Evolutionary conservation across 1,140 invertebrate genomes (phyloP), one percentile per base, ranked within the genome.

Genomic region (Tetragnatha versicolor): DNA sequence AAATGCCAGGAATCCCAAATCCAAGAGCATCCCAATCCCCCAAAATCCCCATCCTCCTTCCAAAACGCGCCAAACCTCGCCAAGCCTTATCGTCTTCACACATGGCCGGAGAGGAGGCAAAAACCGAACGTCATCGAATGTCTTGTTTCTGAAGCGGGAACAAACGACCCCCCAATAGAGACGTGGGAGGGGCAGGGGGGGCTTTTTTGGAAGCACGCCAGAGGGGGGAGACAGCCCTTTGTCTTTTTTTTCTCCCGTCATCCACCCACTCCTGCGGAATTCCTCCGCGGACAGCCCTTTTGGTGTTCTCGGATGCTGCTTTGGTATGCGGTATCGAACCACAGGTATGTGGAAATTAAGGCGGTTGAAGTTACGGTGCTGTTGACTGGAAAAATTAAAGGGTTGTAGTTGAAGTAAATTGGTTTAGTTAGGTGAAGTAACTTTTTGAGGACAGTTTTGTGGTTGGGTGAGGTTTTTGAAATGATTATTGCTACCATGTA

Each of bases 11-110:
- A n/a, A 53, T 53, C 4, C 25, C 10, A 14, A 10, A 53, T 25
- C 29, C 51, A 10, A 27, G 22, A 53, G 17, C 14, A 20, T 12
- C 10, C 3, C 20, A 20, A 5, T 12, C 5, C 9, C 7, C 27
- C 7, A 17, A 31, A 6, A 58, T 33, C n/a, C 14, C 27, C 33
- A 39, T 63, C 31, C 31, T 63, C 6, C 27, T 63, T 63, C n/a
- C n/a, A 63, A 39, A 37, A 12, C 33, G 10, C 12, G 22, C 39
- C 33, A 63, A 39, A 63, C 27, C 33, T 37, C 49, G 25, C 66
- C 45, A 70, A 70, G 20, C 35, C 55, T 75, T 75, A 75, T 75
- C 70, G 70, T 49, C 55, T 75, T 75, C 70, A 75, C 70, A 75
- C 55, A 49, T 39, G 70, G 70, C 27, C 70, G 70, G 53, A 75